Evolutionary conservation across 2,888 invertebrate species (phyloP), one percentile per base, ranked within the genome.

Genomic region (Chymomyza fuscimana): DNA sequence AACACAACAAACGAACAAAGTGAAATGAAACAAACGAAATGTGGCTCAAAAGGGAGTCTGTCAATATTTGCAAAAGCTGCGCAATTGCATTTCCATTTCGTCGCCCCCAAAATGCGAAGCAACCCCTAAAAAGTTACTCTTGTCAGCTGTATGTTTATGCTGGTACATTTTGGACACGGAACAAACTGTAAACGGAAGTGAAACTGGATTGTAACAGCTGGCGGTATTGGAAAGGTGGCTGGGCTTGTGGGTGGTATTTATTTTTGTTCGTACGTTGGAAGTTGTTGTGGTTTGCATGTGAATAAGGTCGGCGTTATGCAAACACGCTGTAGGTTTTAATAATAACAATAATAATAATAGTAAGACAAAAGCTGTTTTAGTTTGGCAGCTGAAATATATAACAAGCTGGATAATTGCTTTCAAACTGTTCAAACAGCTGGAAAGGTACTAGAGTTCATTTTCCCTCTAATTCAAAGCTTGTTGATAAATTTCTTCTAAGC

Each of bases 81-180:
- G 72, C 85, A 82, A 76, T 81, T 83, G 83, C 86, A 81, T 74
- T 81, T 83, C 81, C 80, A 69, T 69, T 63, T 67, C 67, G 50
- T 66, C 46, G 50, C 61, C 65, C 59, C 36, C 68, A 25, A 32
- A 25, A 25, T 22, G 22, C 16, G 19, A 22, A 54, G 3, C 54
- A 54, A 15, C 19, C 54, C 16, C 7, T 36, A 36, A 12, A 46
- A 46, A 22, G 29, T 25, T 58, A 36, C 60, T 63, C 16, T 61
- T 51, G 62, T 81, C 82, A 82, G 82, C 82, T 82, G 82, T 82
- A 75, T 25, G 25, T 69, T 67, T 63, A 59, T n/a, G 16, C 19
- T 60, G 77, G 71, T 40, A 72, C 60, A 63, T 50, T 72, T 71
- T 69, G 73, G 65, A 72, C 52, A 36, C 69, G 81, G 65, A 81